These are phyloP conservation scores for Arremon brunneinucha DNA, from an alignment of 2,797 vertebrate species.

Conservation along the genomic window DNA sequence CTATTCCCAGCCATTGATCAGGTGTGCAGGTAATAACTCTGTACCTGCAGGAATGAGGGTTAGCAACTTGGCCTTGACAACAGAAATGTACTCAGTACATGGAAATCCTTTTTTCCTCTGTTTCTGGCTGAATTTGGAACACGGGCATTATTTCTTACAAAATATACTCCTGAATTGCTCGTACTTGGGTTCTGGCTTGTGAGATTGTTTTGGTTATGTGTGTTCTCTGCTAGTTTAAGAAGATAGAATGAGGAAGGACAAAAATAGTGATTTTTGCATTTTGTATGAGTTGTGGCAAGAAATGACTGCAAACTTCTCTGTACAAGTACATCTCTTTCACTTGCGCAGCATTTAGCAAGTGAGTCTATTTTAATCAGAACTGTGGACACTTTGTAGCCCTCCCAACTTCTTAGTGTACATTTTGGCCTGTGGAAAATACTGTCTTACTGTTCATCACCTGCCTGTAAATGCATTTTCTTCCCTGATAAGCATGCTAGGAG, in stretches of 20 bases:
- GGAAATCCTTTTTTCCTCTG: neutral
- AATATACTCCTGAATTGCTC: neutral
- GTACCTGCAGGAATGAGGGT: neutral
- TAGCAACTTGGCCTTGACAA: neutral
- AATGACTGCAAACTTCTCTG: neutral
- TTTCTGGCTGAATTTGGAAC: neutral
- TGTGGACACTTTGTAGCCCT: neutral
- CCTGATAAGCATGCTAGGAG: neutral
- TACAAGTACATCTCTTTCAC: neutral
- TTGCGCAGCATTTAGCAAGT: neutral
- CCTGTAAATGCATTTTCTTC: neutral
- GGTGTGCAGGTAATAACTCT: neutral
- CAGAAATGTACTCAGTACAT: neutral
- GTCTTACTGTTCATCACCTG: neutral
- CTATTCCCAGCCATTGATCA: neutral
- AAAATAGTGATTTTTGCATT: neutral
- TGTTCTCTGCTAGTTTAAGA: neutral
- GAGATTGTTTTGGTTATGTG: neutral
- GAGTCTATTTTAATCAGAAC: neutral
- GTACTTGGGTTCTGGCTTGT: neutral
- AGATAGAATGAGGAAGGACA: neutral
- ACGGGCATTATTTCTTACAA: neutral
- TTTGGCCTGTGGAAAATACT: neutral
- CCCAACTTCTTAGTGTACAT: accelerated
- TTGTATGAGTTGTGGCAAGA: neutral